Evolutionary conservation across 2,797 vertebrate species (phyloP).

Genomic region (Enteromius anoplus): DNA sequence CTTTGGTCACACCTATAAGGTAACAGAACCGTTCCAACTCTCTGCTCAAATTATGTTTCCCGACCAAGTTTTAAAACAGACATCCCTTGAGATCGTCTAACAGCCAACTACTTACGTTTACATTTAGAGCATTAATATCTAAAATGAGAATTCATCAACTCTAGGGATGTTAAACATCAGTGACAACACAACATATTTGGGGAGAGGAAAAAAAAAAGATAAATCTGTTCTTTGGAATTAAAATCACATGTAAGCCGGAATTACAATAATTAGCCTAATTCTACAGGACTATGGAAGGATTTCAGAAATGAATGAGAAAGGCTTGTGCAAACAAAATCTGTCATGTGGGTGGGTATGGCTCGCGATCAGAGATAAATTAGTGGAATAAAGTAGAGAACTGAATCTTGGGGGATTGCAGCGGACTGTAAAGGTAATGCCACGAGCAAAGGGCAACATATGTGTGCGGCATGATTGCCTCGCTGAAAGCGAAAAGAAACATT

Average conservation of each 20-base stretch:
- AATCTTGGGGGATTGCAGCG: slow-evolving; percentile 42
- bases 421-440: slow-evolving; percentile 24
- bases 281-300: slow-evolving; percentile 28
- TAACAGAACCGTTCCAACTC: background rate
- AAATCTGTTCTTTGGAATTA: slow-evolving; percentile 39
- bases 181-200: background rate
- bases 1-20: slow-evolving; percentile 29
- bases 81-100: background rate
- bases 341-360: slow-evolving; percentile 72
- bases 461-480: background rate
- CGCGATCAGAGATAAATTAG: slow-evolving; percentile 43
- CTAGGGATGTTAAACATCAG: background rate
- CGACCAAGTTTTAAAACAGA: slow-evolving; percentile 15
- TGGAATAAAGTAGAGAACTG: slow-evolving; percentile 48
- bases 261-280: slow-evolving; percentile 43
- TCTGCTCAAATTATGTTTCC: slow-evolving; percentile 17
- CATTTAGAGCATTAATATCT: background rate
- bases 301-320: slow-evolving; percentile 38
- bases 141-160: background rate
- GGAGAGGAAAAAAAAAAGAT: background rate
- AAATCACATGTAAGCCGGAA: slow-evolving; percentile 36
- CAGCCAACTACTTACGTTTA: background rate
- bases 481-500: slow-evolving; percentile 29
- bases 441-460: slow-evolving; percentile 16
- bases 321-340: slow-evolving; percentile 76